These are phyloP conservation scores for Ephydatia muelleri DNA, from an alignment of 37 sponge, comb jelly and placozoan species.

Conservation along the genomic window DNA sequence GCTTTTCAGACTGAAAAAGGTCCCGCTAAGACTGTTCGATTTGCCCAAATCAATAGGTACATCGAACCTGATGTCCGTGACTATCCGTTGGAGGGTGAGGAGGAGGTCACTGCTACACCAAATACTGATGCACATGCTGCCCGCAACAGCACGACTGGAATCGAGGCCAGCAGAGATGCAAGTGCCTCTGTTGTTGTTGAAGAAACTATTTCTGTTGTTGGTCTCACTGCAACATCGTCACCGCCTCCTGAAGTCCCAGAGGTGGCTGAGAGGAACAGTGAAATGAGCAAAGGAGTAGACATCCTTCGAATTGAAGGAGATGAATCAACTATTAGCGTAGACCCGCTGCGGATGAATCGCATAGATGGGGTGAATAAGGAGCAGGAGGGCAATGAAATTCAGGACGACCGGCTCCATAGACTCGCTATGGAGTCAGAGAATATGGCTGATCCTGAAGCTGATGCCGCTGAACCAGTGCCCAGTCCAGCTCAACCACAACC, in stretches of 20 bases:
- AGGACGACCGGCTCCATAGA: slow-evolving; percentile 22
- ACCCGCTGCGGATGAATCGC: not conserved
- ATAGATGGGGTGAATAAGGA: not conserved
- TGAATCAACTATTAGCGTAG: too few relatives aligned
- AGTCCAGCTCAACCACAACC: not conserved
- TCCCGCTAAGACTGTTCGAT: slow-evolving; percentile 33
- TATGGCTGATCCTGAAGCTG: not conserved
- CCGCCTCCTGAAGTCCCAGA: not conserved
- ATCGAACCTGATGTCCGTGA: slow-evolving; percentile 15
- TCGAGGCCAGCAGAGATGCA: not conserved
- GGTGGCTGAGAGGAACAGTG: not conserved
- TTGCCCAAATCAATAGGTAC: slow-evolving; percentile 3
- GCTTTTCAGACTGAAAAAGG: slow-evolving; percentile 41
- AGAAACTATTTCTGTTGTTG: not conserved
- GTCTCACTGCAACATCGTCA: too few relatives aligned
- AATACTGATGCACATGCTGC: not conserved
- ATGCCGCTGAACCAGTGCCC: not conserved
- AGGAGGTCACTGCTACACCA: not conserved
- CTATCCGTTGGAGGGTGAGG: not conserved
- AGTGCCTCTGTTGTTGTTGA: not conserved
- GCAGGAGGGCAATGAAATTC: not conserved
- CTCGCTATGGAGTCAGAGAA: not conserved
- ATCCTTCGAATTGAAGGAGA: not conserved
- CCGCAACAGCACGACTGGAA: not conserved
- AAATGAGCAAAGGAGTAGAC: slow-evolving; percentile 1